Evolutionary conservation across 1,140 invertebrate genomes (phyloP).

Genomic region (Probaryconus sp.): DNA sequence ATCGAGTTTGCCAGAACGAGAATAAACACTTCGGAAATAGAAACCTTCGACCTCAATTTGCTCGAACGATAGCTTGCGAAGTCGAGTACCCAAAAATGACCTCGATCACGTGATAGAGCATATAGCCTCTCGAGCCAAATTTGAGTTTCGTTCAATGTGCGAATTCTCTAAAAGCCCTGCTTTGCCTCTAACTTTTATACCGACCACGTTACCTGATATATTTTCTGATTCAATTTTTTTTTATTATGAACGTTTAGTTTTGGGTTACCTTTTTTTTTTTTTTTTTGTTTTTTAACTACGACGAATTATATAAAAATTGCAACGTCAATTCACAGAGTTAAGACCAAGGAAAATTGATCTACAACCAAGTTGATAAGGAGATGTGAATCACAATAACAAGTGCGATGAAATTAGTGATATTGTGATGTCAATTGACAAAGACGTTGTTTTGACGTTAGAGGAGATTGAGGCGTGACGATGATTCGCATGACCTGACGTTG

Average conservation of each 20-base stretch:
- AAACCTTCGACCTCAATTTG: conserved; percentile 67
- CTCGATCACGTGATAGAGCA: conserved; percentile 45
- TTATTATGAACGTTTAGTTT: too few relatives aligned
- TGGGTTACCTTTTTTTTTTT: too few relatives aligned
- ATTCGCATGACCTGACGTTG: conserved; percentile 49
- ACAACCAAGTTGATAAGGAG: conserved; percentile 4
- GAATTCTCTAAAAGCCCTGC: background rate
- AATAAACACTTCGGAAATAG: conserved; percentile 70
- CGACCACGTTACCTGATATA: too few relatives aligned
- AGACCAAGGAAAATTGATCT: background rate
- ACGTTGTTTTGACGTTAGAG: conserved; percentile 44
- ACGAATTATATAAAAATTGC: too few relatives aligned
- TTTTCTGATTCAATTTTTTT: too few relatives aligned
- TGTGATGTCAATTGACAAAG: conserved; percentile 24
- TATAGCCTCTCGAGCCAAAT: conserved; percentile 41
- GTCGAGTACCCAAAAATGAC: conserved; percentile 57
- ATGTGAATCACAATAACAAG: background rate
- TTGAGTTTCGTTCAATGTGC: conserved; percentile 24
- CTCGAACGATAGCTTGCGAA: conserved; percentile 49
- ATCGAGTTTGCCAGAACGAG: conserved; percentile 64
- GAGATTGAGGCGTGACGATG: conserved; percentile 46
- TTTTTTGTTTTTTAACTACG: too few relatives aligned
- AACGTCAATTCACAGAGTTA: too few relatives aligned
- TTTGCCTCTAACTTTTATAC: background rate
- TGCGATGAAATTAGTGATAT: conserved; percentile 27